Base-by-base conservation (phyloP, 2,888 invertebrate species). In the Dendrolimus pini region DNA sequence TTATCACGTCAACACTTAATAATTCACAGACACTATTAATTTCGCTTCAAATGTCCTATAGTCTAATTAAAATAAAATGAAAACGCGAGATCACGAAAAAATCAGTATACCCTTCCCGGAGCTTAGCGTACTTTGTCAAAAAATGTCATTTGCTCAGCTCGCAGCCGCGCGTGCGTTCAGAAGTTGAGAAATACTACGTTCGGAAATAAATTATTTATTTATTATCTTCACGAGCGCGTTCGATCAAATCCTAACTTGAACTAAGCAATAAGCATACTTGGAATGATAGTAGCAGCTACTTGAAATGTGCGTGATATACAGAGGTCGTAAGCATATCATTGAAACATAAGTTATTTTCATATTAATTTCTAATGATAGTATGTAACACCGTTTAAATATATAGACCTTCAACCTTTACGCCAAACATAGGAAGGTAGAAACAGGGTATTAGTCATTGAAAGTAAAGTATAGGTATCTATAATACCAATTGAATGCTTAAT, bases 1-100 rank as follows among this genome's bases (percentile, higher is more conserved):
- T 78, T 71, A 77, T 84, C 80, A 85, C 82, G 68, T 71, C 62
- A 67, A 67, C 78, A 80, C 77, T 67, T 67, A 65, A 60, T 63
- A 66, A 66, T 65, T 65, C 79, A 80, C 74, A 67, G 65, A 65
- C 77, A 80, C 77, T 67, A 59, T 61, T 65, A 64, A 61, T 62
- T 53, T 59, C 63, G 14, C 58, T 59, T 58, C 60, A 62, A 61
- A 67, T 9, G 2, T 47, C 2, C 12, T 47, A 3, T 10, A 3
- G 12, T 10, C 2, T 47, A 10, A 47, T 47, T n/a, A 41, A 58
- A 55, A 47, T 54, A 41, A 53, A 41, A 18, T 53, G 30, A 55
- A 58, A 55, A 13, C 9, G 30, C 30, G 30, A 30, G 30, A 30
- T 30, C 6, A 6, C 30, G 30, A 30, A 30, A 30, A 30, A 30